A percentile compares a stretch with the other conserved stretches of the same genome.
These are phyloP conservation scores for Anas platyrhynchos DNA, from an alignment of 2,113 vertebrate species.

Conservation along the genomic window DNA sequence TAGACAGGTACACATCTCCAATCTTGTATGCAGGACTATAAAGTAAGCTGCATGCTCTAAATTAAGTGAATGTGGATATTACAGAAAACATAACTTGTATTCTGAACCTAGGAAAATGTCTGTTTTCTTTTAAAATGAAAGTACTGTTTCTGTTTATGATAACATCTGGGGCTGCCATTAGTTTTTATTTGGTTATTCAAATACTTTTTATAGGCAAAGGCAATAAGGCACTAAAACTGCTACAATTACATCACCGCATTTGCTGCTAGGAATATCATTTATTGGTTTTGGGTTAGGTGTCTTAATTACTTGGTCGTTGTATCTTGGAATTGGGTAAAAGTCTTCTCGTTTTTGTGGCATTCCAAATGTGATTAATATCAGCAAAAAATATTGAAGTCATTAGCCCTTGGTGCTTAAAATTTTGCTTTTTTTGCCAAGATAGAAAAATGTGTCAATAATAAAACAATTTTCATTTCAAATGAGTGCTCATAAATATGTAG, in stretches of 20 bases:
- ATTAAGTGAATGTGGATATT: background rate
- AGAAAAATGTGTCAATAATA: slow-evolving; percentile 44
- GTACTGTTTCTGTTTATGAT: background rate
- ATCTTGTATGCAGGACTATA: background rate
- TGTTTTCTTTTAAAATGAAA: slow-evolving; percentile 38
- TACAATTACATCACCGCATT: background rate
- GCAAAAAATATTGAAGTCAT: slow-evolving; percentile 27
- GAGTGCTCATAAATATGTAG: slow-evolving; percentile 52
- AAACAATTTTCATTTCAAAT: slow-evolving; percentile 59
- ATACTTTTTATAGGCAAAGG: slow-evolving; percentile 21
- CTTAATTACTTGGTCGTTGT: slow-evolving; percentile 57
- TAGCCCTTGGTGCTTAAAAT: slow-evolving; percentile 20
- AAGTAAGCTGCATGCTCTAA: background rate
- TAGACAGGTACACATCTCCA: background rate
- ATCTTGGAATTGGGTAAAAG: background rate
- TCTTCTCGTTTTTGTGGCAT: slow-evolving; percentile 18
- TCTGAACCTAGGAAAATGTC: background rate
- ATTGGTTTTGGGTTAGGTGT: slow-evolving; percentile 24
- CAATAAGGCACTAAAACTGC: slow-evolving; percentile 29
- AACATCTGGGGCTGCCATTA: slow-evolving; percentile 13
- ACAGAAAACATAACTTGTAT: background rate
- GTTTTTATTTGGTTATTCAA: slow-evolving; percentile 59
- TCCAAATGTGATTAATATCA: slow-evolving; percentile 16
- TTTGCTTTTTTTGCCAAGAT: background rate
- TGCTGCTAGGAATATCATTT: slow-evolving; percentile 32